Evolutionary conservation across 2,888 invertebrate genomes (phyloP), one percentile per base, ranked within the genome.

Genomic region (Scotopteryx bipunctaria): DNA sequence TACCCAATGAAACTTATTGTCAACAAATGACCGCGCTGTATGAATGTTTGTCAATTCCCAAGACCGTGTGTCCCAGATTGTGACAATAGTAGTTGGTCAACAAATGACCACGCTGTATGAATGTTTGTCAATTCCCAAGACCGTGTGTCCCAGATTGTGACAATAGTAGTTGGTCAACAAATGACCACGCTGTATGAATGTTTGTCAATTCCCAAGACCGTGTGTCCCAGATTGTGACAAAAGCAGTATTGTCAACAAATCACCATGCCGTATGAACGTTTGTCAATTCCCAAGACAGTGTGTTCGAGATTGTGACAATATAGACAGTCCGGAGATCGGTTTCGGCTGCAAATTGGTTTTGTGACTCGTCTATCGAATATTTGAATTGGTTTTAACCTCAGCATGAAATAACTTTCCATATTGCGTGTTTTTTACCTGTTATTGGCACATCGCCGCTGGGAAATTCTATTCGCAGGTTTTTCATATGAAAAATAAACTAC

Each of bases 321-420:
- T 64, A 68, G 55, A 68, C 59, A 60, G 62, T 66, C 53, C 51
- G 51, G 63, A 71, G 68, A 67, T 72, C 68, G 68, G 72, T 74
- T 72, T 73, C 71, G 63, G 61, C 53, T 60, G 64, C 61, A 73
- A 81, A 81, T 81, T 81, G 79, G 76, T 80, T 81, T 78, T 72
- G 71, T 78, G 79, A 76, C 79, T 74, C 67, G 64, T 72, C 74
- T 72, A 73, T 76, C 82, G 76, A 77, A 84, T 81, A 80, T 83
- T 76, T 73, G 78, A 83, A 86, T 86, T 84, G 86, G 78, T 79
- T 86, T 82, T 78, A 79, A 84, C 84, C 85, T 79, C 84, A 83
- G 75, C 66, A 64, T 64, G 68, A 73, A 77, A 77, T 75, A 72
- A 71, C 71, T 64, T 73, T 69, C 66, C 69, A 66, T 68, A 66